Percentiles rank a stretch among this genome's conserved stretches.
Conservation (phyloP, 2,888 invertebrate genomes). For the Azorinus chamasolen region DNA sequence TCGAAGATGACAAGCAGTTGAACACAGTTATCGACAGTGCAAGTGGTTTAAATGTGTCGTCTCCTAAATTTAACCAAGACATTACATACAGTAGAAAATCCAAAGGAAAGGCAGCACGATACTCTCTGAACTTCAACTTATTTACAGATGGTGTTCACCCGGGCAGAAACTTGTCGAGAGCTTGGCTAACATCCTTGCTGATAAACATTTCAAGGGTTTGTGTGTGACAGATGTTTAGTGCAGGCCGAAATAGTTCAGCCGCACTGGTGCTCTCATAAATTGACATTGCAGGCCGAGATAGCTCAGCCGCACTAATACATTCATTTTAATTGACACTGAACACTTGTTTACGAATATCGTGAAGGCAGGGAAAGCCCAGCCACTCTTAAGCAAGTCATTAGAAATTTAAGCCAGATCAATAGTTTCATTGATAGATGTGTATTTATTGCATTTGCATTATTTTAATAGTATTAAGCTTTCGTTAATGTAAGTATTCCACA, state of each 20-base stretch:
- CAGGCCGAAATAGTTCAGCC: too few relatives aligned
- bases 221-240: too few relatives aligned
- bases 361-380: conserved; percentile 11
- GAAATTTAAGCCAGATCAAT: too few relatives aligned
- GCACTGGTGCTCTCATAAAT: too few relatives aligned
- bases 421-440: too few relatives aligned
- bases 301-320: too few relatives aligned
- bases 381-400: not conserved
- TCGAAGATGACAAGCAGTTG: not conserved
- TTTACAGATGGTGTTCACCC: conserved; percentile 14
- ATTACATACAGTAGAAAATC: conserved; percentile 2
- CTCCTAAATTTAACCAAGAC: conserved; percentile 18
- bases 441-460: too few relatives aligned
- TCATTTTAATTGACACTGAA: not conserved
- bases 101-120: conserved; percentile 6
- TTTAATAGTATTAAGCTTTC: too few relatives aligned
- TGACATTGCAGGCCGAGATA: too few relatives aligned
- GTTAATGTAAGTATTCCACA: not conserved
- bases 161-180: not conserved
- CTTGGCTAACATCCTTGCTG: conserved; percentile 8
- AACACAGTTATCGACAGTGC: not conserved
- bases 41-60: not conserved
- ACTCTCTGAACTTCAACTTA: conserved; percentile 9
- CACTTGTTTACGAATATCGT: not conserved
- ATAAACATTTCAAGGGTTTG: not conserved